Percentiles rank a stretch among this genome's conserved stretches.
Conservation (phyloP, 2,113 vertebrate species). For the Lathamus discolor region DNA sequence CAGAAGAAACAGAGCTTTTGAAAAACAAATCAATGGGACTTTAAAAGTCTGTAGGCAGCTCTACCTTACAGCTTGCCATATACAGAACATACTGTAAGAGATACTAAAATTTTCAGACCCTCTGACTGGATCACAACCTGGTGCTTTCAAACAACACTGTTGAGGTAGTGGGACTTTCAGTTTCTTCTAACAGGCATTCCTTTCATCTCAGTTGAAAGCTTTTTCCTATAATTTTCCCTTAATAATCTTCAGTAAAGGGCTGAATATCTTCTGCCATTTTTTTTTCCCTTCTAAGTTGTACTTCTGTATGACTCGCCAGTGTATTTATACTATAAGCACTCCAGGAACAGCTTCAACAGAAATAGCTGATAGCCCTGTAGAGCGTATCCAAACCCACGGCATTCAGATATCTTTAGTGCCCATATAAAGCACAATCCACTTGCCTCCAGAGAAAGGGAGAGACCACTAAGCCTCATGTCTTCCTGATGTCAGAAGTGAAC, state of each 20-base stretch:
- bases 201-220: constrained; percentile 31
- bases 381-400: not conserved
- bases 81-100: not conserved
- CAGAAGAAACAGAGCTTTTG: not conserved
- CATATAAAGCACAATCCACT: not conserved
- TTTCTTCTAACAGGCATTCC: not conserved
- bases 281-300: not conserved
- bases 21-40: not conserved
- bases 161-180: not conserved
- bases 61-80: not conserved
- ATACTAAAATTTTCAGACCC: not conserved
- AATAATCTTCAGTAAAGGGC: not conserved
- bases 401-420: not conserved
- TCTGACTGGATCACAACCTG: not conserved
- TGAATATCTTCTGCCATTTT: not conserved
- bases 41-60: not conserved
- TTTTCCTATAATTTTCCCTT: not conserved
- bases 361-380: not conserved
- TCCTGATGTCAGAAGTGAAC: not conserved
- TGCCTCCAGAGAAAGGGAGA: not conserved
- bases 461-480: not conserved
- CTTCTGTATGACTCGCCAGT: not conserved
- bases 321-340: not conserved
- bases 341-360: not conserved
- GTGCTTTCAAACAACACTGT: not conserved